Conservation (phyloP, 2,888 invertebrate genomes). For the Lasius fuliginosus region DNA sequence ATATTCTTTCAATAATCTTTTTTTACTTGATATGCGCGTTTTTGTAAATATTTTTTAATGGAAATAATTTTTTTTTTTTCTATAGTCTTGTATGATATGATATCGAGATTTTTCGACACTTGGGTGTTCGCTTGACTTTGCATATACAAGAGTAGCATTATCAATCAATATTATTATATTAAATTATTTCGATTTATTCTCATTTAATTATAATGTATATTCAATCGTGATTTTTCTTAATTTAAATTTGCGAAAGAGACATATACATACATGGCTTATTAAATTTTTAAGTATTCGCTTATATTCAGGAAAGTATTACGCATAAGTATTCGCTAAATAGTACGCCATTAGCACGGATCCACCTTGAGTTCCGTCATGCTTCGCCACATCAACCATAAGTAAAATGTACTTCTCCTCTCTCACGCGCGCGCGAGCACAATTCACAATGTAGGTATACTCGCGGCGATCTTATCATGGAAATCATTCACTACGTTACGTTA, state of each 20-base stretch:
- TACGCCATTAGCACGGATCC: constrained; percentile 28
- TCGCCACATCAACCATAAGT: constrained; percentile 39
- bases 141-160: neutral
- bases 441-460: constrained; percentile 20
- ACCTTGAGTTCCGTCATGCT: constrained; percentile 42
- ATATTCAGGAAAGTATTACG: constrained; percentile 13
- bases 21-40: neutral
- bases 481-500: constrained; percentile 16
- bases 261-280: neutral
- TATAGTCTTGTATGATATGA: too few relatives aligned
- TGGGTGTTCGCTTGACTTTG: neutral
- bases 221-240: neutral
- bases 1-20: neutral
- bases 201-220: neutral
- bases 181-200: constrained; percentile 4
- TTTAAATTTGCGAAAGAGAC: neutral
- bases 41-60: constrained; percentile 57
- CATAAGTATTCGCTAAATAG: neutral
- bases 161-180: neutral
- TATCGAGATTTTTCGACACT: too few relatives aligned
- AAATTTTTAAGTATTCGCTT: neutral
- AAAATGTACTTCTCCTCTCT: constrained; percentile 20
- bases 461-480: constrained; percentile 22
- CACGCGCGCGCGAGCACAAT: constrained; percentile 26
- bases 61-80: neutral